These are phyloP conservation scores for Coelinius sp. DNA, from an alignment of 2,888 invertebrate genomes.

Conservation along the genomic window DNA sequence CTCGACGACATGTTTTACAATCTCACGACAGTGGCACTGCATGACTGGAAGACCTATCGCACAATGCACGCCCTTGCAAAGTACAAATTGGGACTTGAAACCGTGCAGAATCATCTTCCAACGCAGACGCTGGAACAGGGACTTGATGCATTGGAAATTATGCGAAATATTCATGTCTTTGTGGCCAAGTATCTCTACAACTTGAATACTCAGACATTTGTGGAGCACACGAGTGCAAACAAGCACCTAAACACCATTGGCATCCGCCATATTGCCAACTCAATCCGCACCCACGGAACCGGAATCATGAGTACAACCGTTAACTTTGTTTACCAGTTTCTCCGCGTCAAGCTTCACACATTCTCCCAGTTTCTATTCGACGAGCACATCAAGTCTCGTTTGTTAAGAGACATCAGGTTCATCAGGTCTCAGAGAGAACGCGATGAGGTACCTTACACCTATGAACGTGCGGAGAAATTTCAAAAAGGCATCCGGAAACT, in stretches of 20 bases:
- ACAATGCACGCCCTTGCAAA: slow-evolving; percentile 95
- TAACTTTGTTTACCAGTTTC: slow-evolving; percentile 93
- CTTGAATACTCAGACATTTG: slow-evolving; percentile 95
- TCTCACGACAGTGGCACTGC: slow-evolving; percentile 95
- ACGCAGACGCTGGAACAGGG: slow-evolving; percentile 98
- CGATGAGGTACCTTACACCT: slow-evolving; percentile 82
- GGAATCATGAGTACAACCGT: slow-evolving; percentile 97
- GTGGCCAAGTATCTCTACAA: slow-evolving; percentile 95
- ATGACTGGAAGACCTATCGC: slow-evolving; percentile 97
- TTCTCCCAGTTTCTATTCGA: slow-evolving; percentile 98
- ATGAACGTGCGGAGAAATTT: slow-evolving; percentile 93
- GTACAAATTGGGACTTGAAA: slow-evolving; percentile 84
- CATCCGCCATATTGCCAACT: slow-evolving; percentile 95
- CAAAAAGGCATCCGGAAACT: slow-evolving; percentile 91
- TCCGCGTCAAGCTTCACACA: slow-evolving; percentile 91
- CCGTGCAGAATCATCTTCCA: slow-evolving; percentile 94
- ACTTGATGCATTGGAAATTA: slow-evolving; percentile 95
- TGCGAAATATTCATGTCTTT: slow-evolving; percentile 96
- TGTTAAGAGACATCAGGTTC: slow-evolving; percentile 89
- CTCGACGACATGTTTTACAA: slow-evolving; percentile 97
- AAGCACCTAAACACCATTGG: slow-evolving; percentile 96
- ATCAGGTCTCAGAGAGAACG: slow-evolving; percentile 79
- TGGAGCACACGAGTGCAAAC: slow-evolving; percentile 91
- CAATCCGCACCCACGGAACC: slow-evolving; percentile 95
- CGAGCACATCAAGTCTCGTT: slow-evolving; percentile 95